Conservation (phyloP, 1,140 invertebrate genomes). For the Aphaenogaster ashmeadi region DNA sequence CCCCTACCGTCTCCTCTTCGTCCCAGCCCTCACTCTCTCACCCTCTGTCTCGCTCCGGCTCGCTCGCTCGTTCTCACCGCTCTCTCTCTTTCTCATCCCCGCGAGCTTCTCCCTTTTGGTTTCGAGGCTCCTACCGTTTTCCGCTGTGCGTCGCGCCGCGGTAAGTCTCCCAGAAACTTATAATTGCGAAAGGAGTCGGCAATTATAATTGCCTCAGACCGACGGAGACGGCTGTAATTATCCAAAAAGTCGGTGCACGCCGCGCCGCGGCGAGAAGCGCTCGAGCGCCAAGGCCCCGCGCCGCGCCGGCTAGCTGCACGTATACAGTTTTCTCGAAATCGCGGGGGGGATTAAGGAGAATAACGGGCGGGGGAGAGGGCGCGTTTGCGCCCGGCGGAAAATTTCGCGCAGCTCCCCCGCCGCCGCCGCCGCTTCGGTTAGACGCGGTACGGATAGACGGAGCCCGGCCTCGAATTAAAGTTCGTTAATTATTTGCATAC, state of each 20-base stretch:
- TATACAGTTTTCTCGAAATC: constrained; percentile 56
- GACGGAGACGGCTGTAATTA: constrained; percentile 84
- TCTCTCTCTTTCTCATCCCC: constrained; percentile 40
- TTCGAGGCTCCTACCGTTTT: constrained; percentile 70
- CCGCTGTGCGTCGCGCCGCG: constrained; percentile 75
- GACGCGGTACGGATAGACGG: constrained; percentile 24
- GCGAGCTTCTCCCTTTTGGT: constrained; percentile 57
- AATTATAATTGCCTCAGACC: constrained; percentile 86
- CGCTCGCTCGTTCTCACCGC: neutral
- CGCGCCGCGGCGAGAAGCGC: constrained; percentile 21
- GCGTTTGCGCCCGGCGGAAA: constrained; percentile 39
- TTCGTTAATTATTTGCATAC: constrained; percentile 63
- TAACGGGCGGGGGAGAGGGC: constrained; percentile 33
- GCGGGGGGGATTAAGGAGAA: constrained; percentile 45
- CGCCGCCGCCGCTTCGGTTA: neutral
- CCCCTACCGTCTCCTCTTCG: constrained; percentile 57
- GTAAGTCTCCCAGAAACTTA: constrained; percentile 86
- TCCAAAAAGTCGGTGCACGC: constrained; percentile 81
- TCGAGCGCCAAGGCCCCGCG: constrained; percentile 33
- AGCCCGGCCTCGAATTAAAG: constrained; percentile 49
- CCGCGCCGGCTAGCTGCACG: constrained; percentile 13
- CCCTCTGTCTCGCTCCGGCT: neutral
- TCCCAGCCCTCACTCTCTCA: constrained; percentile 27
- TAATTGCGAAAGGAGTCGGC: constrained; percentile 87
- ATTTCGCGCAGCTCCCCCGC: constrained; percentile 16